Conservation (phyloP, 2,797 vertebrate species). For the Oreortyx pictus region DNA sequence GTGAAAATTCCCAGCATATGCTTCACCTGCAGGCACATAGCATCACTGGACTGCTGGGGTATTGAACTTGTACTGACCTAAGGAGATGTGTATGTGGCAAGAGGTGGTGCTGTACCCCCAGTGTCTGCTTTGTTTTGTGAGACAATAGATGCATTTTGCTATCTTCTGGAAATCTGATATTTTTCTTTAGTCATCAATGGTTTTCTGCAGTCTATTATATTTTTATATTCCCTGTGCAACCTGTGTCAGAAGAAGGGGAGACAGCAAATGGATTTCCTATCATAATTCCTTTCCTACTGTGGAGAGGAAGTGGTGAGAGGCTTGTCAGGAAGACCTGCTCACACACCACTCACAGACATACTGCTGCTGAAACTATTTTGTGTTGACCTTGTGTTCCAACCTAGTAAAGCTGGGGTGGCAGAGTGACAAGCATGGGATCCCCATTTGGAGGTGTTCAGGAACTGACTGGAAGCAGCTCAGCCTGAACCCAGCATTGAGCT, state of each 20-base stretch:
- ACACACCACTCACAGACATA: not conserved
- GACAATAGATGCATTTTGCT: not conserved
- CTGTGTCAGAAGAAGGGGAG: not conserved
- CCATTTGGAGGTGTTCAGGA: not conserved
- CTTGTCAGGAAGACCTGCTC: not conserved
- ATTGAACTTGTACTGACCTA: accelerated
- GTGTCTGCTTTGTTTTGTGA: not conserved
- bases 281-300: not conserved
- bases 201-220: not conserved
- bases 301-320: not conserved
- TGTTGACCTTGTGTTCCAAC: not conserved
- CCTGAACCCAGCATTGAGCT: not conserved
- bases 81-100: not conserved
- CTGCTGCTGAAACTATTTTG: not conserved
- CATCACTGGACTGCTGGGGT: not conserved
- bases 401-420: not conserved
- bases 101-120: accelerated
- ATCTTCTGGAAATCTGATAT: not conserved
- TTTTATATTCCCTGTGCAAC: not conserved
- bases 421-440: not conserved
- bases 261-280: not conserved
- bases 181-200: not conserved
- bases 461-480: accelerated
- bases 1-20: not conserved
- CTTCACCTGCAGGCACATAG: not conserved